Evolutionary conservation across 2,797 vertebrate genomes (phyloP).

Genomic region (Sebastes trivittatus): DNA sequence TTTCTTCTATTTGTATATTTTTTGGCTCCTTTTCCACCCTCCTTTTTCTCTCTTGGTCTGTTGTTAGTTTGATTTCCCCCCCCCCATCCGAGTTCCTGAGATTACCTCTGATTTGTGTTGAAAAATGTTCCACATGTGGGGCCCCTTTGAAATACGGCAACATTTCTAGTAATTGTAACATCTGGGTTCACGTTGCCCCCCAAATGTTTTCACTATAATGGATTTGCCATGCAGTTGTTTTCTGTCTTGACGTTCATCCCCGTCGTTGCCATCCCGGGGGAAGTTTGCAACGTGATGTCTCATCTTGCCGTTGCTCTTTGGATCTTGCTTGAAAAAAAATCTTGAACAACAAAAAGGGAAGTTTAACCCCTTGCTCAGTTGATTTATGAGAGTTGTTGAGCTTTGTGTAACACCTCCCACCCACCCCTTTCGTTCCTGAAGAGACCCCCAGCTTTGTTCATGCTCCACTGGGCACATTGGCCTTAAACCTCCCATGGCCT

Average conservation of each 20-base stretch:
- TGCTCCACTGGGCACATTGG: conserved; percentile 69
- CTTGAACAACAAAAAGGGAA: conserved; percentile 67
- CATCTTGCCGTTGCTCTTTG: conserved; percentile 20
- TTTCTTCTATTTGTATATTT: neutral
- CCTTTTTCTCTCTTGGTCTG: conserved; percentile 1
- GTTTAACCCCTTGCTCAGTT: conserved; percentile 70
- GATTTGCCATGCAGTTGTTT: conserved; percentile 55
- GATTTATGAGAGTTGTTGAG: conserved; percentile 78
- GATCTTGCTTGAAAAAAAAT: conserved; percentile 48
- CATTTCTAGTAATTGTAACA: conserved; percentile 68
- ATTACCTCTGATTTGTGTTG: conserved; percentile 49
- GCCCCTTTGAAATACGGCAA: conserved; percentile 62
- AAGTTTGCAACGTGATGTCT: conserved; percentile 3
- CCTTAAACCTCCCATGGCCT: conserved; percentile 57
- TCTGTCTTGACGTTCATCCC: neutral
- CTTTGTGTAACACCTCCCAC: conserved; percentile 62
- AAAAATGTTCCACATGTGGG: conserved; percentile 64
- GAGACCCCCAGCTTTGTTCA: conserved; percentile 62
- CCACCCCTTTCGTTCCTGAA: conserved; percentile 37
- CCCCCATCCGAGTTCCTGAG: conserved; percentile 15
- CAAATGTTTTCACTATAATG: conserved; percentile 51
- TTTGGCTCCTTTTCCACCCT: neutral
- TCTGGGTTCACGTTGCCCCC: conserved; percentile 63
- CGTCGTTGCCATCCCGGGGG: conserved; percentile 14
- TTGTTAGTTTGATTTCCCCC: conserved; percentile 22